A percentile compares a stretch with the other conserved stretches of the same genome.
These are phyloP conservation scores for Oenanthe melanoleuca DNA, from an alignment of 2,113 vertebrate species.

Conservation along the genomic window DNA sequence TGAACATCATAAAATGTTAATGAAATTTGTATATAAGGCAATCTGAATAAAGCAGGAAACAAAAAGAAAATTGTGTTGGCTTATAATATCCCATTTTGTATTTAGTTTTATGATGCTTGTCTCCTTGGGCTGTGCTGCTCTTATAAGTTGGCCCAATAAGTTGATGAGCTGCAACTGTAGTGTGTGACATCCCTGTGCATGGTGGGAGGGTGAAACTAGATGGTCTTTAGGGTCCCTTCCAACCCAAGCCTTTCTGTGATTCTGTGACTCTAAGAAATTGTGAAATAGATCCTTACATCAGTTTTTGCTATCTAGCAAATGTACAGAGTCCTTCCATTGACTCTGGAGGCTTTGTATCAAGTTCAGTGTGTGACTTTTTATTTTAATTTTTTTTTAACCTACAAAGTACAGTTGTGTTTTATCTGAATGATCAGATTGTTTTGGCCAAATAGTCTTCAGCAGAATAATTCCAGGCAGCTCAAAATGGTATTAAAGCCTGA, in stretches of 20 bases:
- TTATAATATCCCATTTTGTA: background rate
- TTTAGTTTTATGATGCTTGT: background rate
- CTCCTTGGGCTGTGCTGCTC: background rate
- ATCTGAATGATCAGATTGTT: background rate
- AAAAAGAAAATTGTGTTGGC: background rate
- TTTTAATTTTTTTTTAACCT: background rate
- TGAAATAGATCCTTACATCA: background rate
- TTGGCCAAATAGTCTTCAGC: background rate
- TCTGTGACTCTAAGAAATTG: background rate
- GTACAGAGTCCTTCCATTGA: background rate
- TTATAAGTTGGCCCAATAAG: background rate
- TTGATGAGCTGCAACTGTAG: background rate
- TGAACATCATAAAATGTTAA: background rate
- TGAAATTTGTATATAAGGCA: background rate
- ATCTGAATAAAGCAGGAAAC: background rate
- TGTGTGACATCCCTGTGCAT: background rate
- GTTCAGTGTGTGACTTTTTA: background rate
- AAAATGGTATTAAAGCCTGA: background rate
- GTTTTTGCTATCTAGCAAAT: background rate
- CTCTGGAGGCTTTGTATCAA: background rate
- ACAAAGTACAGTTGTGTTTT: background rate
- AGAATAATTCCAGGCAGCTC: background rate
- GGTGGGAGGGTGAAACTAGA: background rate
- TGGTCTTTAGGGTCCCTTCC: background rate
- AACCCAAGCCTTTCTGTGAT: background rate